phyloP scores from a whole-genome alignment of 2,888 invertebrate species.

The Deilephila porcellus region DNA sequence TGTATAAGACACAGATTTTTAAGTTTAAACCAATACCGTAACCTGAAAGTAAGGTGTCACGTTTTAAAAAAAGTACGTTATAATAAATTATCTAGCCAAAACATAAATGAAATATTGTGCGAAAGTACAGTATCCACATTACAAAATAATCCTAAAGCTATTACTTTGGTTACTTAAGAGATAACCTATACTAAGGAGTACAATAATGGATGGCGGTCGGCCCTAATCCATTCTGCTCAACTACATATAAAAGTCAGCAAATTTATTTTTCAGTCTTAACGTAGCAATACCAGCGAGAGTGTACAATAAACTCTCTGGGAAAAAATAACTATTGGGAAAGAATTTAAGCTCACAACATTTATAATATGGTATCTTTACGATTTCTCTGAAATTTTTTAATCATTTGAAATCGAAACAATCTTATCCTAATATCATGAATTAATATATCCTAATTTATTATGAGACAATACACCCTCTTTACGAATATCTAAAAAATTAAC shows the following conservation, averaged over 20 bases:
- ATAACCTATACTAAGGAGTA: constrained; percentile 21
- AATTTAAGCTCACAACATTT: neutral
- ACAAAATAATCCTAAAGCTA: constrained; percentile 14
- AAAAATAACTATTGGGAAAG: constrained; percentile 27
- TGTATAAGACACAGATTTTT: too few species aligned
- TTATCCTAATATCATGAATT: neutral
- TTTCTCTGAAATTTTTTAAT: neutral
- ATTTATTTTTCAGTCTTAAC: constrained; percentile 28
- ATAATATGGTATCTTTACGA: neutral
- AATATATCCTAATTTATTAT: neutral
- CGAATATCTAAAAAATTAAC: neutral
- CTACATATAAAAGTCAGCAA: constrained; percentile 21
- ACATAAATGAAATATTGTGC: neutral
- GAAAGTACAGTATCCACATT: neutral
- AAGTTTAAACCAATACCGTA: too few species aligned
- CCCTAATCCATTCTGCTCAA: neutral
- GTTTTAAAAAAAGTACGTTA: neutral
- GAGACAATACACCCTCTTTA: neutral
- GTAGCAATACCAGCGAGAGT: constrained; percentile 32
- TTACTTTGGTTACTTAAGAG: constrained; percentile 24
- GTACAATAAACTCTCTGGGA: constrained; percentile 28
- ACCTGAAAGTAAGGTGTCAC: too few species aligned
- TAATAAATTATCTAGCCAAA: constrained; percentile 11
- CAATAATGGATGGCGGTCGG: neutral
- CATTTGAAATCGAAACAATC: neutral